Evolutionary conservation across 2,797 vertebrate species (phyloP), one percentile per base, ranked within the genome.

Genomic region (Mormyrus proboscirostris): DNA sequence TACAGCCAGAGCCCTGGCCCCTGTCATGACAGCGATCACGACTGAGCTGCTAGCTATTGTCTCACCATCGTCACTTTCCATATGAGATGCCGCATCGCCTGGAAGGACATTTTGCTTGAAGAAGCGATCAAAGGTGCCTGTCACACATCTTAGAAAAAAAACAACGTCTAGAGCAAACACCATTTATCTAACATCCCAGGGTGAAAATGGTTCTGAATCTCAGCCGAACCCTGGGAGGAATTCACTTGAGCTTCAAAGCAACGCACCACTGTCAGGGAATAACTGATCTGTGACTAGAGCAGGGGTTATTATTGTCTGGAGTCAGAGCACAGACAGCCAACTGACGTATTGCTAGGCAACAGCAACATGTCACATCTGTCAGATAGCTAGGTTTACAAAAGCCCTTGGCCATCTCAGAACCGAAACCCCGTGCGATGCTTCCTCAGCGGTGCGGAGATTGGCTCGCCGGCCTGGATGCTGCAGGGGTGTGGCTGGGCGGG

Each of bases 331-430:
- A 76, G 25, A 79, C 49, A 88, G 65, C 14, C 22, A 88, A 51
- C 69, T 51, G 47, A 76, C 22, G 76, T 38, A 79, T 88, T n/a
- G 65, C 65, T 79, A 88, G 65, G 62, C 88, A 88, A 88, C 14
- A n/a, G 49, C 49, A 55, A 88, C 49, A 51, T 33, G n/a, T 44
- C 47, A 33, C 51, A 53, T 38, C 59, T 16, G 41, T 73, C 62
- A 76, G 44, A 50, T 76, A 47, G 22, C 73, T 44, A 73, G 47
- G 25, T 88, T 88, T 65, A 62, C 87, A 76, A 14, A n/a, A 47
- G 41, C 59, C 22, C 16, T 84, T 8, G 8, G 22, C 8, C 8
- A 0, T n/a, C n/a, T n/a, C 3, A 44, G 9, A 25, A 25, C 82
- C 1, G 7, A 22, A 84, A 50, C 41, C 82, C n/a, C 12, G 41